Conservation (phyloP, 2,797 vertebrate species). For the Sylvia borin region DNA sequence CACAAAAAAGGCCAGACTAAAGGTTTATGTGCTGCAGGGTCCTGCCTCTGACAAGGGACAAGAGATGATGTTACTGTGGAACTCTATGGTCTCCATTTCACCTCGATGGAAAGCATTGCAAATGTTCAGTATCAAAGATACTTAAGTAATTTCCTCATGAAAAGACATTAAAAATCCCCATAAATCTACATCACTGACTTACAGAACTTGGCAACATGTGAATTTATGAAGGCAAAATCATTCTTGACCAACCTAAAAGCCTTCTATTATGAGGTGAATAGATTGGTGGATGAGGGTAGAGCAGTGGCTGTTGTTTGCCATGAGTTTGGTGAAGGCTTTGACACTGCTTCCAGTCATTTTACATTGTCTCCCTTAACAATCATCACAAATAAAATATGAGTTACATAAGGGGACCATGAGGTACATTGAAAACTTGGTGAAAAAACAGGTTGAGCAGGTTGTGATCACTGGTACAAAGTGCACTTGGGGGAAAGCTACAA, state of each 20-base stretch:
- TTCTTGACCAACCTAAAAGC: background rate
- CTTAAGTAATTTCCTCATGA: background rate
- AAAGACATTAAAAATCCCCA: background rate
- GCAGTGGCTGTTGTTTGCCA: background rate
- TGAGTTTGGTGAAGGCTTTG: background rate
- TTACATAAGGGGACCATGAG: background rate
- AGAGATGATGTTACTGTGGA: background rate
- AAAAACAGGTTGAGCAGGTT: background rate
- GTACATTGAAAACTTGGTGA: background rate
- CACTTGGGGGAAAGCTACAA: background rate
- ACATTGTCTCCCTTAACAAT: background rate
- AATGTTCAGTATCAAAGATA: background rate
- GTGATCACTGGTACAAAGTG: background rate
- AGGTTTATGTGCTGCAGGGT: background rate
- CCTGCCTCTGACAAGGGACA: background rate
- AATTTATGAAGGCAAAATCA: background rate
- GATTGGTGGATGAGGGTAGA: background rate
- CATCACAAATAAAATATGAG: background rate
- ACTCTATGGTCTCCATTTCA: background rate
- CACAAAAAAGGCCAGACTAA: background rate
- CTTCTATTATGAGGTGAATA: background rate
- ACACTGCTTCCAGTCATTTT: background rate
- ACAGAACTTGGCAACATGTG: rapidly evolving
- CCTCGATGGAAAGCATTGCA: background rate
- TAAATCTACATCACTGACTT: background rate